These are phyloP conservation scores for Littorina saxatilis DNA, from an alignment of 1,140 invertebrate species.

Conservation along the genomic window DNA sequence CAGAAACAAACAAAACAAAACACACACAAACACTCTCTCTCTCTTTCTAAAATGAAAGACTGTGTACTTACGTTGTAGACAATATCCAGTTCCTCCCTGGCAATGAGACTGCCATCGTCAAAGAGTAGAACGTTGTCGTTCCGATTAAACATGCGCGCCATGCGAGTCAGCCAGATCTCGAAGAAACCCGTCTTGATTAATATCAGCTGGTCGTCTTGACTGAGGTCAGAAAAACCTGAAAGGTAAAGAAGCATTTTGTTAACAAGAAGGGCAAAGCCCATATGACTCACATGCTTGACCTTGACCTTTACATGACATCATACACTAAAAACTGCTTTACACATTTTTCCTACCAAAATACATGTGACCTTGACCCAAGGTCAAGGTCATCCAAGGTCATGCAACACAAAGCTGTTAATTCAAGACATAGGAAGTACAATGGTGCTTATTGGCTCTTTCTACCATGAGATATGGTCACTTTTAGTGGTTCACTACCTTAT, in stretches of 20 bases:
- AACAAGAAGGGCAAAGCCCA: background rate
- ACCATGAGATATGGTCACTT: no score
- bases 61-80: constrained; percentile 90
- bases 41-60: no score
- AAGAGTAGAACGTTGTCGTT: constrained; percentile 90
- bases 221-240: constrained; percentile 96
- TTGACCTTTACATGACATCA: no score
- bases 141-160: constrained; percentile 85
- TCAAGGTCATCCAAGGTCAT: no score
- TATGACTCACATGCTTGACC: no score
- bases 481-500: no score
- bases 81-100: constrained; percentile 89
- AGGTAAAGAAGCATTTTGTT: background rate
- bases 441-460: no score
- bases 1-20: background rate
- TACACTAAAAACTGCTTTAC: no score
- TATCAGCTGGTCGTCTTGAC: constrained; percentile 98
- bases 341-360: no score
- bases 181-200: constrained; percentile 97
- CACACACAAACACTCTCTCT: background rate
- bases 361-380: no score
- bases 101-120: constrained; percentile 92
- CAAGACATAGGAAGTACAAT: no score
- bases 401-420: no score
- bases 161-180: constrained; percentile 95